phyloP scores from a whole-genome alignment of 2,113 vertebrate genomes.

The Pseudopodoces humilis region DNA sequence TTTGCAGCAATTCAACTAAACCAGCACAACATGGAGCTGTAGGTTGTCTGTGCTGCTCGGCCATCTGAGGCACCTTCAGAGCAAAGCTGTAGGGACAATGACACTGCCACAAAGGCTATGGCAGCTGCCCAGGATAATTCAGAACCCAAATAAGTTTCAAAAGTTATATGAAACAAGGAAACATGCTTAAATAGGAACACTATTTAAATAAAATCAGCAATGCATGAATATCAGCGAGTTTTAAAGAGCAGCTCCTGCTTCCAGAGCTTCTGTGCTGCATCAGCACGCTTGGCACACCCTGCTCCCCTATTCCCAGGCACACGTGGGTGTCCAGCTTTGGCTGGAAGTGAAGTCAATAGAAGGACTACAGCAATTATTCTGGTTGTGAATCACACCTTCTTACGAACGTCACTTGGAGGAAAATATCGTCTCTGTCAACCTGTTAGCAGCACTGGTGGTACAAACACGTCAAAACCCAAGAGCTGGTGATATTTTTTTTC shows the following conservation, averaged over 20 bases:
- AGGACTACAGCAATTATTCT: neutral
- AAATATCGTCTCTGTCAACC: neutral
- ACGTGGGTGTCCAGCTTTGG: neutral
- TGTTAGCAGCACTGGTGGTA: neutral
- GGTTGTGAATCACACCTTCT: neutral
- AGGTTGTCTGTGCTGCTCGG: rapidly evolving
- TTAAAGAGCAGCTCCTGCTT: neutral
- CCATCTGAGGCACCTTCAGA: neutral
- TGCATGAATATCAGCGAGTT: neutral
- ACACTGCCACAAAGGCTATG: rapidly evolving
- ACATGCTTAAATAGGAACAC: neutral
- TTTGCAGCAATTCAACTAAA: neutral
- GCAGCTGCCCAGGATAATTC: neutral
- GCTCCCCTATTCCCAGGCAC: neutral
- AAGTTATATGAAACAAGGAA: neutral
- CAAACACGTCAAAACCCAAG: neutral
- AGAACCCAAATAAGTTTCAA: neutral
- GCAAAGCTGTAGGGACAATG: neutral
- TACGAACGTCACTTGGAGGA: neutral
- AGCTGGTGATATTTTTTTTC: neutral
- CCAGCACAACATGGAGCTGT: no score
- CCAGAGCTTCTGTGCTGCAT: neutral
- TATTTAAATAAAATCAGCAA: neutral
- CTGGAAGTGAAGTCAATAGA: neutral
- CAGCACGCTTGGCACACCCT: neutral